Base-by-base conservation (phyloP, 1,140 invertebrate species). In the Ridgeia piscesae region DNA sequence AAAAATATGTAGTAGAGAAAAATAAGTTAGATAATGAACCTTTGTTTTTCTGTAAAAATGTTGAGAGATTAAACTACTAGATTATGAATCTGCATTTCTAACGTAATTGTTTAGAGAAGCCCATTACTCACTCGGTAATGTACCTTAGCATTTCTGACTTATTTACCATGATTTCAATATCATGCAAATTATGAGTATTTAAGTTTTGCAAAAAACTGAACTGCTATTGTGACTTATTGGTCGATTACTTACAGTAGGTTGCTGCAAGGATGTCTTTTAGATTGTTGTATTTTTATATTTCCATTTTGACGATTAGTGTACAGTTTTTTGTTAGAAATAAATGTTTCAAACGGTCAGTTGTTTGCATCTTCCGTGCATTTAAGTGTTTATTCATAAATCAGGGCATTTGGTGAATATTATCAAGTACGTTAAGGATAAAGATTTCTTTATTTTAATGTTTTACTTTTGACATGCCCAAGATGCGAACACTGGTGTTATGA, bases 291-390 rank as follows among this genome's bases (percentile, higher is more conserved):
- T 77, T 77, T 77, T 77, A 31, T 77, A 77, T 77, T 77, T 77
- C 58, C 14, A 77, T 17, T 31, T 27, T 77, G 58, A 77, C 27
- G 58, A 77, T 77, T 77, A 77, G 58, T 77, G 58, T 77, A 77
- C 58, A 77, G 58, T 77, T 77, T 77, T 77, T 77, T 77, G 58
- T 77, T 77, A 77, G 58, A 77, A 77, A 77, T 77, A 77, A 77
- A 77, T 77, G 58, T 77, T 77, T 77, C 58, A 77, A 77, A 31
- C 58, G 27, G 17, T 77, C 11, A 42, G 11, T 42, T 42, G 58
- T 77, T 77, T 77, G 17, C 27, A 77, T 77, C 58, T 77, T 50
- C 48, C 48, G 14, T 77, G 58, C 58, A 77, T 77, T 77, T 42
- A 42, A 42, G 4, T 42, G 42, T 42, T 42, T 77, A 77, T 77